Evolutionary conservation across 2,888 invertebrate genomes (phyloP), one percentile per base, ranked within the genome.

Genomic region (Allolobophora icterica): DNA sequence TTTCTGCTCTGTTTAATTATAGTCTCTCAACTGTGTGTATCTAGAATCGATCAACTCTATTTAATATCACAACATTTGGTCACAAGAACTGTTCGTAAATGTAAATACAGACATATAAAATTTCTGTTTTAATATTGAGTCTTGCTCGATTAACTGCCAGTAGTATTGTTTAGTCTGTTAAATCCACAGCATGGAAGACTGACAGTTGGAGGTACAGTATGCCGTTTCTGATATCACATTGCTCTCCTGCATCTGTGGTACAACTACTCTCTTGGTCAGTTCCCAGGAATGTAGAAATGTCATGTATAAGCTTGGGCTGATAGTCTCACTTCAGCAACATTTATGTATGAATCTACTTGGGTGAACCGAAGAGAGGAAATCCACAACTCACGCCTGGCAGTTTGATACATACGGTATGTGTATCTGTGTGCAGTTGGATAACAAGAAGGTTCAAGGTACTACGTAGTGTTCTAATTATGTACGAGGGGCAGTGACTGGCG

Each of bases 141-240:
- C 71, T 71, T n/a, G 52, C n/a, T 71, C n/a, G 30, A n/a, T 71
- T 30, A n/a, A 71, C n/a, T 71, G n/a, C 71, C 52, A 71, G 71
- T n/a, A n/a, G 71, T 71, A 71, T 11, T 71, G 52, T n/a, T 1
- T n/a, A 71, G 13, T 38, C 24, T 33, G 8, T 30, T n/a, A 40
- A 89, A 89, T 89, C 71, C n/a, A 71, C n/a, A 71, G n/a, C 30
- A n/a, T n/a, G 30, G 71, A 71, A 71, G 71, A 71, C 71, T n/a
- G n/a, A 71, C 71, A n/a, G 6, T n/a, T 71, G 71, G 11, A 71
- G 71, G 71, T 52, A 19, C 3, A 15, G 52, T 58, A n/a, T 71
- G 71, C 71, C n/a, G 11, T 71, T 71, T n/a, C 11, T 8, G 17
- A 13, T n/a, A n/a, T 71, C n/a, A n/a, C 71, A n/a, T n/a, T n/a